These are phyloP conservation scores for Cistogaster globosa DNA, from an alignment of 2,888 invertebrate genomes.

Conservation along the genomic window DNA sequence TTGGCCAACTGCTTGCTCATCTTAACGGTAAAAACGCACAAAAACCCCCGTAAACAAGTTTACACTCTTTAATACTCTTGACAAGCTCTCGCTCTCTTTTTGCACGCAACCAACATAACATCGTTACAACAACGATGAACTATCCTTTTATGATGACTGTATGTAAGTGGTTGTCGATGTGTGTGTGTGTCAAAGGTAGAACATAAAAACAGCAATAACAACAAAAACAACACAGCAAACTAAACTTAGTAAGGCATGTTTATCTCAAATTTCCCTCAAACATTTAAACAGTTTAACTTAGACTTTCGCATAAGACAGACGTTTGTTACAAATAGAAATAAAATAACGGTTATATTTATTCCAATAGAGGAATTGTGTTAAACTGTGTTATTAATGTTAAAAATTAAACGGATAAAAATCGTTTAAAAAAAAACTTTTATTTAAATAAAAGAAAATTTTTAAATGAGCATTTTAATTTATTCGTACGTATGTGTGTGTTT, in stretches of 20 bases:
- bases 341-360: slow-evolving; percentile 47
- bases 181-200: slow-evolving; percentile 1
- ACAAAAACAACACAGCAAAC: neutral
- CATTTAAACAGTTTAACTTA: slow-evolving; percentile 58
- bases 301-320: slow-evolving; percentile 64
- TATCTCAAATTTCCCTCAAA: slow-evolving; percentile 57
- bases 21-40: slow-evolving; percentile 37
- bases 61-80: neutral
- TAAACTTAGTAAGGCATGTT: slow-evolving; percentile 49
- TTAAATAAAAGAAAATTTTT: neutral
- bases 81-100: slow-evolving; percentile 7
- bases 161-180: neutral
- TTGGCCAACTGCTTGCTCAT: neutral
- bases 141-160: slow-evolving; percentile 37
- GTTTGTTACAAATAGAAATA: slow-evolving; percentile 18
- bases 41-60: neutral
- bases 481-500: neutral
- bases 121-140: slow-evolving; percentile 53
- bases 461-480: neutral
- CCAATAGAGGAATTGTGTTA: slow-evolving; percentile 12
- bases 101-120: slow-evolving; percentile 37
- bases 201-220: slow-evolving; percentile 37
- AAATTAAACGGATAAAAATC: neutral
- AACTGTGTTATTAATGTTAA: slow-evolving; percentile 8
- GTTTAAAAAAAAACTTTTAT: neutral